phyloP scores from a whole-genome alignment of 2,113 vertebrate genomes.

The Oophaga pumilio region DNA sequence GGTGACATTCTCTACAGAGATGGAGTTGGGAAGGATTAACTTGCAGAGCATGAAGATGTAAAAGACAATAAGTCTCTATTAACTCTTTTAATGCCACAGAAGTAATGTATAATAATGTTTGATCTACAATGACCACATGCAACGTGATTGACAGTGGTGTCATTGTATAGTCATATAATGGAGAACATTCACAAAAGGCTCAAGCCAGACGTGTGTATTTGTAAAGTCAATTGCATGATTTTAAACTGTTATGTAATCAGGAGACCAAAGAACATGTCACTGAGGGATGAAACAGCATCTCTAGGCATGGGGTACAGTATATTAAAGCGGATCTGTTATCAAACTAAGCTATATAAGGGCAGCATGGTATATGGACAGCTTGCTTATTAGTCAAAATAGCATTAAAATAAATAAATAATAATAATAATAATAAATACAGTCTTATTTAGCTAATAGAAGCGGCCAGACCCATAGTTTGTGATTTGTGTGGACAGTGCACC shows the following conservation, averaged over 20 bases:
- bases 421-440: too few relatives aligned
- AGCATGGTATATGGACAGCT: too few relatives aligned
- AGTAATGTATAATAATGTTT: constrained; percentile 1
- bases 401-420: too few relatives aligned
- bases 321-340: too few relatives aligned
- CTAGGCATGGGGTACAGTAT: not conserved
- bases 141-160: not conserved
- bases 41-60: constrained; percentile 75
- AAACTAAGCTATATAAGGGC: too few relatives aligned
- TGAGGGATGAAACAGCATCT: not conserved
- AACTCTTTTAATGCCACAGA: constrained; percentile 60
- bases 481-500: too few relatives aligned
- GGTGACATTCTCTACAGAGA: constrained; percentile 73
- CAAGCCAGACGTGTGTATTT: not conserved
- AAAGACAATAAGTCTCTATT: constrained; percentile 75
- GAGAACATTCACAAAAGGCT: not conserved
- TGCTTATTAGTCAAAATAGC: too few relatives aligned
- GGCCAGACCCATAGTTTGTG: too few relatives aligned
- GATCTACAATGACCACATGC: not conserved
- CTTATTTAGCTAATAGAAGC: too few relatives aligned
- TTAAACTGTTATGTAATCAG: not conserved
- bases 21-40: constrained; percentile 82
- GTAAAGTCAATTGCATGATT: not conserved
- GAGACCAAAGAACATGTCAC: not conserved
- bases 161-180: not conserved